phyloP scores from a whole-genome alignment of 2,113 vertebrate genomes.

The Epinephelus moara region DNA sequence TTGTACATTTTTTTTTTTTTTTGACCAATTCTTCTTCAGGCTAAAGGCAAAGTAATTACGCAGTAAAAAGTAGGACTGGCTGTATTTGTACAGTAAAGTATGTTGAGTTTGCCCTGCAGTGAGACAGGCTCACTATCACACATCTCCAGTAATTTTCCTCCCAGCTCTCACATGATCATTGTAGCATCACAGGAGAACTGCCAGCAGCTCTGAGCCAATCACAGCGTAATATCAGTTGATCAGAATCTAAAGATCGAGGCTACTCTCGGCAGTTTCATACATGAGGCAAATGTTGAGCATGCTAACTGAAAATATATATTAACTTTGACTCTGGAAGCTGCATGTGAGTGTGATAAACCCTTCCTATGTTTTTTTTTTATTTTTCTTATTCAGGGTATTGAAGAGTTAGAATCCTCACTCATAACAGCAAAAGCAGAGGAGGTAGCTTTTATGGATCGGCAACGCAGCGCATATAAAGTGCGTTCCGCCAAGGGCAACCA shows the following conservation, averaged over 20 bases:
- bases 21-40: not conserved
- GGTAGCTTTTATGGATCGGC: slow-evolving; percentile 38
- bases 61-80: not conserved
- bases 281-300: not conserved
- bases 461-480: slow-evolving; percentile 45
- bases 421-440: not conserved
- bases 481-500: slow-evolving; percentile 26
- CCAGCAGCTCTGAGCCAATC: not conserved
- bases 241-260: not conserved
- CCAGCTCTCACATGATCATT: not conserved
- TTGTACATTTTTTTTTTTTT: not conserved
- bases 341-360: not conserved
- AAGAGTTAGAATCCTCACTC: slow-evolving; percentile 3
- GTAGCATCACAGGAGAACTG: not conserved
- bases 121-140: slow-evolving; percentile 6
- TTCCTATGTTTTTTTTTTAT: not conserved
- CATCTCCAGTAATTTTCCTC: not conserved
- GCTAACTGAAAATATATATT: not conserved
- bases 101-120: slow-evolving; percentile 18
- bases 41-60: not conserved
- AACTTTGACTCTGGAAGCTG: not conserved
- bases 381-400: not conserved
- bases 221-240: not conserved
- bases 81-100: slow-evolving; percentile 19
- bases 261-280: not conserved